These are phyloP conservation scores for Okapia johnstoni DNA, from an alignment of 2,113 vertebrate species.

Conservation along the genomic window DNA sequence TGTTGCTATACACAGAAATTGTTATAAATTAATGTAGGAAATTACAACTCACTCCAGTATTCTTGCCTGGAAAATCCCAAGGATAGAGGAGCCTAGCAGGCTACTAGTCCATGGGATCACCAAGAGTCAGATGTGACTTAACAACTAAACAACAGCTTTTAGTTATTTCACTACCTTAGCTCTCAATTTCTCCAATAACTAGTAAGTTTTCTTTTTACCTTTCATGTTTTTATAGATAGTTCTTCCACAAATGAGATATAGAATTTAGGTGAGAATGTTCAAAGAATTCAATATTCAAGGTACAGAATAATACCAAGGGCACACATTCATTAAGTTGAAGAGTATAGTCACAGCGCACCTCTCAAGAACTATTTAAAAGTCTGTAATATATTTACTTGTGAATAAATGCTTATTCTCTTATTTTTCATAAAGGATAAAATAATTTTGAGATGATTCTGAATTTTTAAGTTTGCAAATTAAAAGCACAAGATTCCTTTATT, in stretches of 20 bases:
- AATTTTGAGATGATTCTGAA: not conserved
- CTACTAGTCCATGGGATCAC: fast-evolving
- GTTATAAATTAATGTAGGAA: not conserved
- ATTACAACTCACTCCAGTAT: not conserved
- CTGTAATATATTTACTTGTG: not conserved
- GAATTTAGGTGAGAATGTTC: not conserved
- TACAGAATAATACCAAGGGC: not conserved
- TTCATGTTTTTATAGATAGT: not conserved
- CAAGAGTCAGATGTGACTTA: not conserved
- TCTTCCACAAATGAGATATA: not conserved
- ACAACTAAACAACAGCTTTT: not conserved
- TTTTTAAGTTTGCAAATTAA: not conserved
- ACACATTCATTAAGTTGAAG: not conserved
- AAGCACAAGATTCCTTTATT: not conserved
- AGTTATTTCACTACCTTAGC: not conserved
- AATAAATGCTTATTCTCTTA: not conserved
- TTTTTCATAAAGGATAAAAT: not conserved
- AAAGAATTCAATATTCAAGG: not conserved
- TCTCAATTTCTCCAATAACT: not conserved
- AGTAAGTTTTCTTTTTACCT: not conserved
- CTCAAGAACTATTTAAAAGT: not conserved
- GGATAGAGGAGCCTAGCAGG: not conserved
- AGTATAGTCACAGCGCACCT: not conserved
- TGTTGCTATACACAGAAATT: not conserved
- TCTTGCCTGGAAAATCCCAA: not conserved